Percentiles rank a stretch among this genome's conserved stretches.
phyloP scores from a whole-genome alignment of 2,113 vertebrate species.

The Carollia perspicillata region DNA sequence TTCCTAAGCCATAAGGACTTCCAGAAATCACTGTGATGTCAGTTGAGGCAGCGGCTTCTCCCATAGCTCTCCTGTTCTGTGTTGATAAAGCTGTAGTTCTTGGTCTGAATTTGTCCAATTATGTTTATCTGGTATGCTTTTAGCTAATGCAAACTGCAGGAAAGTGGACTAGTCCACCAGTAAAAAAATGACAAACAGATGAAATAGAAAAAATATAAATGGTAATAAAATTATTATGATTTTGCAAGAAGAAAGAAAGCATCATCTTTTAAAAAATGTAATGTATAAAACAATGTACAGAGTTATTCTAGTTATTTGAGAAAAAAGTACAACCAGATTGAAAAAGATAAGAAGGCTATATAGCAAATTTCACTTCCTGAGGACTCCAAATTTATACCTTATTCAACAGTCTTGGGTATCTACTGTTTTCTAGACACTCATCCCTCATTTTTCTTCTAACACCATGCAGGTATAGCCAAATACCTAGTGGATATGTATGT shows the following conservation, averaged over 20 bases:
- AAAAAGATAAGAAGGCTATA: background rate
- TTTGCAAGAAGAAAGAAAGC: background rate
- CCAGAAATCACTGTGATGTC: background rate
- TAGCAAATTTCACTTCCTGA: background rate
- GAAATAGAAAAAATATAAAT: background rate
- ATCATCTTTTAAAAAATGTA: background rate
- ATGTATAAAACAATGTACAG: background rate
- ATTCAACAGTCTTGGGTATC: background rate
- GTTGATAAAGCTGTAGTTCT: background rate
- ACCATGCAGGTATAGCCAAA: background rate
- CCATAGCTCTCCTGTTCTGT: background rate
- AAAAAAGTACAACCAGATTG: background rate
- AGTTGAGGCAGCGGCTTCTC: background rate
- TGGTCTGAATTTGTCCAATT: background rate
- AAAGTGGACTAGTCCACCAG: background rate
- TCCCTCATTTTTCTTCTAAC: background rate
- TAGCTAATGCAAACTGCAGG: background rate
- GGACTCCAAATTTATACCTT: background rate
- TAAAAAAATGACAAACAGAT: background rate
- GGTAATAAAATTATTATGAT: background rate
- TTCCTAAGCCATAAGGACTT: background rate
- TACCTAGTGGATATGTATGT: background rate
- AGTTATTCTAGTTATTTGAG: background rate
- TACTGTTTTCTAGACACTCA: background rate
- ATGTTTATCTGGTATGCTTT: background rate